Percentiles rank a stretch among this genome's conserved stretches.
Conservation (phyloP, 2,888 invertebrate genomes). For the Phalangium opilio region DNA sequence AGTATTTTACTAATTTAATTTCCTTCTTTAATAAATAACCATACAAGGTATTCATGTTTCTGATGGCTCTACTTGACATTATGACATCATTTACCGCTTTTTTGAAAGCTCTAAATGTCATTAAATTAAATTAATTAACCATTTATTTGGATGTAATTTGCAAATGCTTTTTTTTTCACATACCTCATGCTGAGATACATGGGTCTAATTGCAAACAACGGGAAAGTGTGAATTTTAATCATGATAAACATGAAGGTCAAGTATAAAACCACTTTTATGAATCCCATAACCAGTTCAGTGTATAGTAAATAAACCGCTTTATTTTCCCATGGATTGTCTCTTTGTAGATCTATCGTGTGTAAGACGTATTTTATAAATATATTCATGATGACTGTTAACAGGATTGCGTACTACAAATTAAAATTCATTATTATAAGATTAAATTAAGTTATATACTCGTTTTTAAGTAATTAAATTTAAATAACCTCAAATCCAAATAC, state of each 20-base stretch:
- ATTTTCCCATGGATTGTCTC: constrained; percentile 96
- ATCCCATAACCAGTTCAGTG: constrained; percentile 78
- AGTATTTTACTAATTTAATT: background rate
- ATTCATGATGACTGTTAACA: constrained; percentile 81
- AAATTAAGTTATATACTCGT: no score
- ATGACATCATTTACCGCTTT: constrained; percentile 95
- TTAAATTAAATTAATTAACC: background rate
- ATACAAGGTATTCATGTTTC: constrained; percentile 91
- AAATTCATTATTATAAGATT: background rate
- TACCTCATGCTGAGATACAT: constrained; percentile 97
- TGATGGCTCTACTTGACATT: constrained; percentile 84
- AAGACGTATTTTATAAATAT: constrained; percentile 79
- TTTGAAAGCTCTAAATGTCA: constrained; percentile 62
- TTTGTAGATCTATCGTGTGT: constrained; percentile 73
- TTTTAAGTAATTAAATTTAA: background rate
- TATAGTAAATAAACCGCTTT: constrained; percentile 95
- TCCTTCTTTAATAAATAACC: constrained; percentile 15
- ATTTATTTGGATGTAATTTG: no score
- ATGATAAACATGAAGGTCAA: constrained; percentile 85
- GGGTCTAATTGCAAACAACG: constrained; percentile 93
- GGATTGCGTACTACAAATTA: constrained; percentile 61
- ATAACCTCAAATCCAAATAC: constrained; percentile 73
- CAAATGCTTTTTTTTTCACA: constrained; percentile 23
- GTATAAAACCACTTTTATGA: constrained; percentile 59
- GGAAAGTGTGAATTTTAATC: constrained; percentile 92